Percentiles rank a stretch among this genome's conserved stretches.
phyloP scores from a whole-genome alignment of 2,797 vertebrate species.

The Carduelis carduelis region DNA sequence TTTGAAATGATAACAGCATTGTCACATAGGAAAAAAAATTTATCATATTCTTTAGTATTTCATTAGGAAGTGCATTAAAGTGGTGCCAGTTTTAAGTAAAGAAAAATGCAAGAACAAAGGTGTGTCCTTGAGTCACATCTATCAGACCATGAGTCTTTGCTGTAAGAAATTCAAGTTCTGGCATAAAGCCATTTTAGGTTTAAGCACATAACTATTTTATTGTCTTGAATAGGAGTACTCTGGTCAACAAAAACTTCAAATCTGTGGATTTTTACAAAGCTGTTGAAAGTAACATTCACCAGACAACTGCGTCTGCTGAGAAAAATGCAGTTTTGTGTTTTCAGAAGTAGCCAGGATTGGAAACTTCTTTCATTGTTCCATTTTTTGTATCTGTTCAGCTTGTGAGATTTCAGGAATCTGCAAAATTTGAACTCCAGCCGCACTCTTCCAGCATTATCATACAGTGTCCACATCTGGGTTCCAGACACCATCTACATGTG shows the following conservation, averaged over 20 bases:
- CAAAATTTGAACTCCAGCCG: constrained; percentile 24
- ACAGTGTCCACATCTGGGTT: constrained; percentile 63
- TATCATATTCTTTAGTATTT: not conserved
- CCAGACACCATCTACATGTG: constrained; percentile 33
- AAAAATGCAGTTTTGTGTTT: not conserved
- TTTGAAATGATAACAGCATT: not conserved
- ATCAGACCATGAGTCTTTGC: not conserved
- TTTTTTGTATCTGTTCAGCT: not conserved
- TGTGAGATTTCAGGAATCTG: constrained; percentile 24
- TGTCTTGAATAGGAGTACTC: not conserved
- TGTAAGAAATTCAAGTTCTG: not conserved
- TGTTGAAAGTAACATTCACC: not conserved
- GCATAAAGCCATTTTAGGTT: not conserved
- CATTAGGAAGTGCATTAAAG: not conserved
- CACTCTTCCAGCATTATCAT: constrained; percentile 11
- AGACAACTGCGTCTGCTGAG: not conserved
- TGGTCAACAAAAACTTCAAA: not conserved
- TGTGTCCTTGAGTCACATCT: not conserved
- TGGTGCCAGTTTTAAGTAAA: not conserved
- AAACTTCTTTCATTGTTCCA: not conserved
- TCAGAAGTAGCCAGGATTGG: not conserved
- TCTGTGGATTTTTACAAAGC: not conserved
- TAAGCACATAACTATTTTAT: not conserved
- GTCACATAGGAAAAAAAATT: not conserved
- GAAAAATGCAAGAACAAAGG: not conserved